phyloP scores from a whole-genome alignment of 2,888 invertebrate species.

The Iphiclides podalirius region DNA sequence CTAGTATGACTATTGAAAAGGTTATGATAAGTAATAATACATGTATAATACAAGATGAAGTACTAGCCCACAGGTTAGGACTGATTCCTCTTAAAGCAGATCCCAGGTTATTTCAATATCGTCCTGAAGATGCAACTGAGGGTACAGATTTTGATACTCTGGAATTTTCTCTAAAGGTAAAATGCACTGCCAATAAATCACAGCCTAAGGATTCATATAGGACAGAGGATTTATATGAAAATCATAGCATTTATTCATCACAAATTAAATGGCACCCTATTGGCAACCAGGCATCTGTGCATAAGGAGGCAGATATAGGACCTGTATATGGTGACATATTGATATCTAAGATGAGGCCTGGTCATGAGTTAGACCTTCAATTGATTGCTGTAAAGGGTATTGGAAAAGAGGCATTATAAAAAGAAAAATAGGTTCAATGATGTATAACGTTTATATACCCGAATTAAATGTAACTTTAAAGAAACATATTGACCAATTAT shows the following conservation, averaged over 20 bases:
- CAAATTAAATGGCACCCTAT: conserved; percentile 96
- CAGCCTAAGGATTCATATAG: conserved; percentile 89
- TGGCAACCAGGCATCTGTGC: conserved; percentile 89
- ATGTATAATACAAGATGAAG: conserved; percentile 94
- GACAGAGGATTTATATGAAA: conserved; percentile 90
- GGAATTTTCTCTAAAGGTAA: conserved; percentile 92
- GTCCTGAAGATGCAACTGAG: conserved; percentile 79
- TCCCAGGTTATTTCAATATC: conserved; percentile 93
- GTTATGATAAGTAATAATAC: conserved; percentile 93
- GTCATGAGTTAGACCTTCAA: conserved; percentile 94
- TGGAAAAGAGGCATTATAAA: too few species aligned
- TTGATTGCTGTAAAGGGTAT: conserved; percentile 97
- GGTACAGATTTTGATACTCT: conserved; percentile 90
- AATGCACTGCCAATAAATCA: conserved; percentile 88
- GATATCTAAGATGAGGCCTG: conserved; percentile 96
- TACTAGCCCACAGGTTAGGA: conserved; percentile 92
- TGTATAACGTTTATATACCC: too few species aligned
- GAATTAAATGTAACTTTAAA: too few species aligned
- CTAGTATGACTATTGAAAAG: conserved; percentile 95
- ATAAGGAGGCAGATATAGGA: conserved; percentile 85
- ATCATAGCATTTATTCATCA: conserved; percentile 93
- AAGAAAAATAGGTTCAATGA: too few species aligned
- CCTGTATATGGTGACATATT: conserved; percentile 94
- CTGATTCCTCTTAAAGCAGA: conserved; percentile 95
- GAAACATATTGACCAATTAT: too few species aligned